Evolutionary conservation across 2,888 invertebrate genomes (phyloP).

Genomic region (Tribolium freemani): DNA sequence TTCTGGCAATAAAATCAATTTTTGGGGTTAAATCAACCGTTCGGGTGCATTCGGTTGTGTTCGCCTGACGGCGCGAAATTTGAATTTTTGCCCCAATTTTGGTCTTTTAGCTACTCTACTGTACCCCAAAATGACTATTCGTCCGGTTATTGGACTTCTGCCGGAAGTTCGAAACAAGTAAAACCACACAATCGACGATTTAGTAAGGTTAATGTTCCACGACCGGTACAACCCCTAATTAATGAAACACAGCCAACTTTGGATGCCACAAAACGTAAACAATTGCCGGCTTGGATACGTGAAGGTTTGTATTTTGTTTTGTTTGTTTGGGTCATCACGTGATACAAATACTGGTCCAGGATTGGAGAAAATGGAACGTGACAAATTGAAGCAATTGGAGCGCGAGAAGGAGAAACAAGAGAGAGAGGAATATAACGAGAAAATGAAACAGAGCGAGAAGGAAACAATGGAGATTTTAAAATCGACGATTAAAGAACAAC

Average conservation of each 20-base stretch:
- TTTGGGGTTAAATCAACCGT: not conserved
- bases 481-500: conserved; percentile 65
- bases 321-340: too few relatives aligned
- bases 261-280: conserved; percentile 89
- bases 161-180: conserved; percentile 61
- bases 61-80: not conserved
- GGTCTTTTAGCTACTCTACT: conserved; percentile 46
- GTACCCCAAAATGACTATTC: conserved; percentile 42
- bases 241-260: conserved; percentile 63
- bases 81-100: conserved; percentile 1
- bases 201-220: conserved; percentile 65
- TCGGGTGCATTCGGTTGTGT: too few relatives aligned
- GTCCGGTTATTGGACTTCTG: conserved; percentile 61
- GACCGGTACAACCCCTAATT: conserved; percentile 52
- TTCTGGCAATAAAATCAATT: too few relatives aligned
- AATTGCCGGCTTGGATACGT: conserved; percentile 97
- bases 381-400: conserved; percentile 90
- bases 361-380: conserved; percentile 96
- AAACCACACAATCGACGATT: conserved; percentile 66
- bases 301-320: conserved; percentile 75
- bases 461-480: conserved; percentile 68
- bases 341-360: conserved; percentile 71
- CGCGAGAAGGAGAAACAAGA: conserved; percentile 79
- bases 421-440: conserved; percentile 73
- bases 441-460: conserved; percentile 71